Evolutionary conservation across 2,888 invertebrate species (phyloP), one percentile per base, ranked within the genome.

Genomic region (Eucera pruinosa): DNA sequence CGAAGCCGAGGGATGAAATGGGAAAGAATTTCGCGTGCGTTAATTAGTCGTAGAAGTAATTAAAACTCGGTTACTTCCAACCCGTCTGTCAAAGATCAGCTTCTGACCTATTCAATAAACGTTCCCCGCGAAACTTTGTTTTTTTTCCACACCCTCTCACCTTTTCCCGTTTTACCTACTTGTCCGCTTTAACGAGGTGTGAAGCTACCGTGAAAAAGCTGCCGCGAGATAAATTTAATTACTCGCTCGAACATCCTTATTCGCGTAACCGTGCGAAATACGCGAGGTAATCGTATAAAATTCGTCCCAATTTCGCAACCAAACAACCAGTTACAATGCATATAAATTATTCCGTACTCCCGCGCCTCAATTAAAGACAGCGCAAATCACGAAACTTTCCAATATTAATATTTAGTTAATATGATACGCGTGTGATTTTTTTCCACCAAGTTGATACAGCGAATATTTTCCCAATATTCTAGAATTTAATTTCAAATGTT

Each of bases 21-120:
- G 50, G n/a, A 54, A 73, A 58, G 57, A 36, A 33, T 65, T 60
- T 23, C 23, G 20, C 15, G 27, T 11, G 23, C 74, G 75, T 74
- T 75, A 75, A 75, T 75, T 75, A 75, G 75, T 47, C 54, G 58
- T 41, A 20, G 39, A 74, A 60, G 66, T 75, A 75, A 75, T 75
- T 75, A 75, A 74, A 75, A 75, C 52, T 66, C 52, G 60, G 66
- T 74, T 66, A 54, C 54, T 60, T 54, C 41, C 57, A 20, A 45
- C 9, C 41, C 20, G 18, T 13, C 50, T 66, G 60, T 75, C 75
- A 66, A 75, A 66, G 75, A 74, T 75, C 60, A 66, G 66, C 58
- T 54, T 47, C 9, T n/a, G 27, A 39, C 33, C 39, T 41, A 47
- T 65, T 75, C 75, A 47, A 75, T 74, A 48, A 66, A 54, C 60